Evolutionary conservation across 2,888 invertebrate species (phyloP).

Genomic region (Thymelicus sylvestris): DNA sequence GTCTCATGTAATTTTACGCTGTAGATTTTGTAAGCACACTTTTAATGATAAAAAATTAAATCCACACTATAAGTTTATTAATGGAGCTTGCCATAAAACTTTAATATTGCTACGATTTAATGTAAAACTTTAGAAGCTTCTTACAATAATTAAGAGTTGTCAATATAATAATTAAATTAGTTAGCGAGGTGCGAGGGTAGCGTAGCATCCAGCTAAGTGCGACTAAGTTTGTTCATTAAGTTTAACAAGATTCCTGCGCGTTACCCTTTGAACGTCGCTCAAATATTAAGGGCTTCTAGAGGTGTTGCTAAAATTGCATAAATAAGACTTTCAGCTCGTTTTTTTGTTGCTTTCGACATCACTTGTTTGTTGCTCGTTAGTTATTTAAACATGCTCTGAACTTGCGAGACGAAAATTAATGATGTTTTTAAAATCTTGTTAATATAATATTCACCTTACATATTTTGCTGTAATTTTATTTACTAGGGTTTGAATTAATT

Average conservation of each 20-base stretch:
- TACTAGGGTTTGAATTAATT: no score
- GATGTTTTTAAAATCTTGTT: no score
- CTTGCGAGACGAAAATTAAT: no score
- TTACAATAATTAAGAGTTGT: slow-evolving; percentile 20
- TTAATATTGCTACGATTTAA: background rate
- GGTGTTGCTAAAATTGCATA: slow-evolving; percentile 7
- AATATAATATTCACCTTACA: no score
- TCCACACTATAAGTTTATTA: background rate
- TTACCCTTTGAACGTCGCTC: slow-evolving; percentile 39
- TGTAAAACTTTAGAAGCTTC: background rate
- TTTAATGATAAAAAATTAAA: no score
- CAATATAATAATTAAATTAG: slow-evolving; percentile 49
- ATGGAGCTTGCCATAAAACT: background rate
- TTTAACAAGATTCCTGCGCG: slow-evolving; percentile 70
- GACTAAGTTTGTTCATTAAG: slow-evolving; percentile 79
- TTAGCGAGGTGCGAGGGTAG: slow-evolving; percentile 44
- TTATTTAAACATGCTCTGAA: no score
- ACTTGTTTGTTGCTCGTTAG: no score
- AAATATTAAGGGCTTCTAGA: slow-evolving; percentile 12
- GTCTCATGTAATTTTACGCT: no score
- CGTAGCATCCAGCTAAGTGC: slow-evolving; percentile 61
- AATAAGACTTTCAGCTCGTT: background rate
- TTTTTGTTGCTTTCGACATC: background rate
- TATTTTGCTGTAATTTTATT: no score
- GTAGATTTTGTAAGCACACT: no score